Conservation (phyloP, 2,888 invertebrate species). For the Heterodera filipjevi region DNA sequence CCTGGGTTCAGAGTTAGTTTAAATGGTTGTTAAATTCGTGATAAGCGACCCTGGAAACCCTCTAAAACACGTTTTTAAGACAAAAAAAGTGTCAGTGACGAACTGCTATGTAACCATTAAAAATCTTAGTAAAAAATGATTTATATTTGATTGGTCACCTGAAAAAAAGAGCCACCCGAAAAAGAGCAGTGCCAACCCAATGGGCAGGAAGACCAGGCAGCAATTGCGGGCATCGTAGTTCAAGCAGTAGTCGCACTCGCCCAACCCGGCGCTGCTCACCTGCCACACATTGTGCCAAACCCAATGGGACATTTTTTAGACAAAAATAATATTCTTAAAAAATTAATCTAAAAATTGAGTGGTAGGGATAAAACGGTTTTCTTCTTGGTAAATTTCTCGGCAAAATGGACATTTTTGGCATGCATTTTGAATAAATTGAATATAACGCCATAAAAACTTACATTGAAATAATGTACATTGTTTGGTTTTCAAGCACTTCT, state of each 20-base stretch:
- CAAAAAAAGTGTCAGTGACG: background rate
- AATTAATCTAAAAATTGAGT: too few relatives aligned
- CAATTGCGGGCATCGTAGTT: slow-evolving; percentile 15
- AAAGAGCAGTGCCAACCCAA: background rate
- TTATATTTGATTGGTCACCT: background rate
- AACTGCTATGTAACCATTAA: background rate
- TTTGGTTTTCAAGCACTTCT: too few relatives aligned
- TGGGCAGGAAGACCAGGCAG: slow-evolving; percentile 16
- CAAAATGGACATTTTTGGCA: too few relatives aligned
- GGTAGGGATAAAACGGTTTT: too few relatives aligned
- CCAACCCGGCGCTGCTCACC: slow-evolving; percentile 17
- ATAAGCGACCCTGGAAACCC: too few relatives aligned
- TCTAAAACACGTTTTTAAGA: too few relatives aligned
- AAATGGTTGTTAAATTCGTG: too few relatives aligned
- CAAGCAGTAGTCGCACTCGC: slow-evolving; percentile 22
- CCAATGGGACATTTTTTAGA: slow-evolving; percentile 8
- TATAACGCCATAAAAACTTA: too few relatives aligned
- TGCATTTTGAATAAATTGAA: too few relatives aligned
- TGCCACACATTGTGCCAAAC: slow-evolving; percentile 17
- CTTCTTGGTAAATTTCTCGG: too few relatives aligned
- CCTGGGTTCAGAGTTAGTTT: too few relatives aligned
- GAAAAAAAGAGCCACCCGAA: background rate
- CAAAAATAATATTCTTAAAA: background rate
- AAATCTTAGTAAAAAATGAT: background rate
- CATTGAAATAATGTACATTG: too few relatives aligned